A percentile compares a stretch with the other conserved stretches of the same genome.
Conservation (phyloP, 2,113 vertebrate genomes). For the Dasyurus viverrinus region DNA sequence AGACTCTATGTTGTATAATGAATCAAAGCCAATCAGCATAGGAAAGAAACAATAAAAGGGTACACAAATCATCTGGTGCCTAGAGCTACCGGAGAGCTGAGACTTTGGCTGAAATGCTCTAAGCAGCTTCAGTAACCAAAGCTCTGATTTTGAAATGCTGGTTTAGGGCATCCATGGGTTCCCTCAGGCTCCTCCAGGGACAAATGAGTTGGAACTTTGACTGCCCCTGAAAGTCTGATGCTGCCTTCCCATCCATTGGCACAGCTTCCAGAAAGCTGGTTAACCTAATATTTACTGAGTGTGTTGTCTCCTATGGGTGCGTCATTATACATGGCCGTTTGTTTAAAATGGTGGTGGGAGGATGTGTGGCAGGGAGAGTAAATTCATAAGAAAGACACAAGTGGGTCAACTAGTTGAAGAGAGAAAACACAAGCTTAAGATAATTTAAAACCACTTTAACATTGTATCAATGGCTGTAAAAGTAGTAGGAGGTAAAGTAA, state of each 20-base stretch:
- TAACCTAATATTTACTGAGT: background rate
- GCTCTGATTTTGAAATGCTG: constrained; percentile 34
- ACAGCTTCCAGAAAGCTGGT: background rate
- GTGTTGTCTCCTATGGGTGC: background rate
- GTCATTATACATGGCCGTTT: background rate
- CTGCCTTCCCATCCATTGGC: constrained; percentile 3
- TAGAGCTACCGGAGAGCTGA: background rate
- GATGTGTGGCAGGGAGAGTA: background rate
- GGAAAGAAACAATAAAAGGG: constrained; percentile 38
- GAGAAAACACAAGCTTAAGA: background rate
- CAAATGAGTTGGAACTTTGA: constrained; percentile 33
- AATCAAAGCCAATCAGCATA: constrained; percentile 69
- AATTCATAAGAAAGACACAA: background rate
- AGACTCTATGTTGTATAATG: constrained; percentile 35
- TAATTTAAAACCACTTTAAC: background rate
- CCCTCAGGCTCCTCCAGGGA: constrained; percentile 9
- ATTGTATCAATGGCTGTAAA: background rate
- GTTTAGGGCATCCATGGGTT: constrained; percentile 16
- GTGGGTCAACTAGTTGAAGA: background rate
- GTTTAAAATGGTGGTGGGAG: background rate
- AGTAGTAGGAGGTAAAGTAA: constrained; percentile 2
- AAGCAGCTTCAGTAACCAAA: constrained; percentile 15
- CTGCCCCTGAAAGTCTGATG: constrained; percentile 37
- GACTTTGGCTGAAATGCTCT: constrained; percentile 1
- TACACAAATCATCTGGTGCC: background rate